A percentile compares a stretch with the other conserved stretches of the same genome.
Conservation (phyloP, 2,888 invertebrate genomes). For the Eupithecia insigniata region DNA sequence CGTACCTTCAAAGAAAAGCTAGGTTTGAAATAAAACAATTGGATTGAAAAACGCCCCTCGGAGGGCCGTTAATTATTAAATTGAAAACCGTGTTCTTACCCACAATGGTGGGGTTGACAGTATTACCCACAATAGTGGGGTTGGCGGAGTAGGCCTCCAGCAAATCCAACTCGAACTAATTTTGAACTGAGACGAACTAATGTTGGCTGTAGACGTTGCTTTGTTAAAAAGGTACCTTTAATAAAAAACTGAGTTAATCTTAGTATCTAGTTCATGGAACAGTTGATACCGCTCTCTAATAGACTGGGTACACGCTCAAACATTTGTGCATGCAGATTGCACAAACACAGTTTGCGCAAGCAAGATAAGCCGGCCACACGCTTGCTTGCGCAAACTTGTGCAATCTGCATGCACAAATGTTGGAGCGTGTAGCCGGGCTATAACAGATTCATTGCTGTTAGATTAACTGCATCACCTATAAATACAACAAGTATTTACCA, state of each 20-base stretch:
- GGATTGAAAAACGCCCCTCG: slow-evolving; percentile 74
- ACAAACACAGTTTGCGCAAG: no score
- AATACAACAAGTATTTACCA: no score
- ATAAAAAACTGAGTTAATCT: not conserved
- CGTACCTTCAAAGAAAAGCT: slow-evolving; percentile 53
- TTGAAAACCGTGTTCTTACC: slow-evolving; percentile 74
- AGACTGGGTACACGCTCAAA: no score
- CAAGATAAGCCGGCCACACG: no score
- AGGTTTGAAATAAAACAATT: slow-evolving; percentile 78
- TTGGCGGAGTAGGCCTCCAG: slow-evolving; percentile 49
- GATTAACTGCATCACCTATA: no score
- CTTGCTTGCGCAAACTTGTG: no score
- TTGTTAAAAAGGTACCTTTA: slow-evolving; percentile 2
- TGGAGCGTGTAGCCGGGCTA: no score
- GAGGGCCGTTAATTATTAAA: slow-evolving; percentile 77
- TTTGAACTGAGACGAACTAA: slow-evolving; percentile 30
- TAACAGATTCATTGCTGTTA: no score
- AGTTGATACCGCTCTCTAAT: not conserved
- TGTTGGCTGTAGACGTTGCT: slow-evolving; percentile 11
- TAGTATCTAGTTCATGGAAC: not conserved
- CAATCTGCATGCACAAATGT: no score
- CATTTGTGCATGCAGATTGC: no score
- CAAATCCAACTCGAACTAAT: slow-evolving; percentile 47
- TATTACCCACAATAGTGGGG: slow-evolving; percentile 56
- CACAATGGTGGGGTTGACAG: slow-evolving; percentile 59